Evolutionary conservation across 1,140 invertebrate species (phyloP), one percentile per base, ranked within the genome.

Genomic region (Pectinophora gossypiella): DNA sequence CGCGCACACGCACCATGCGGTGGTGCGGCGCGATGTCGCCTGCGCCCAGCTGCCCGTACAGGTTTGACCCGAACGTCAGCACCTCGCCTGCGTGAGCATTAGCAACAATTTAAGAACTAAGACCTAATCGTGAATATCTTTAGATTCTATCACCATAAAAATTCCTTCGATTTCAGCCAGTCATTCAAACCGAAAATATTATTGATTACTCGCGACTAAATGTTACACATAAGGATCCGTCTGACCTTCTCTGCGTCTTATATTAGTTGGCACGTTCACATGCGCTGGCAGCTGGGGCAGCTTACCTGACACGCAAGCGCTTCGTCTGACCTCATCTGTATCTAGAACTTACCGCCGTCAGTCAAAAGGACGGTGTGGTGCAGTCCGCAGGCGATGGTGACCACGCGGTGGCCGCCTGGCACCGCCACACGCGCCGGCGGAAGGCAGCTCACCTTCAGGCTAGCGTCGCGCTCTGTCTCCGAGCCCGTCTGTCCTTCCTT

Each of bases 41-140:
- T 20, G 94, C 92, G 18, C 98, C 98, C 15, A 99, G 88, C 77
- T 99, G 98, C 0, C 98, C 98, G 76, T 96, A 95, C 62, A 96
- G 93, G 86, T 99, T 99, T 61, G 95, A 98, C 0, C 97, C 95
- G 83, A 97, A 99, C 3, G 97, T 94, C 56, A 94, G 95, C 0
- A 99, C 96, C 51, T 90, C 89, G 9, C 79, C 82, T 83, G 51
- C 1, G 18, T 46, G n/a, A n/a, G n/a, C n/a, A n/a, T n/a, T n/a
- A n/a, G n/a, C n/a, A n/a, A n/a, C n/a, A n/a, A n/a, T n/a, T n/a
- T n/a, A n/a, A n/a, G n/a, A n/a, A n/a, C n/a, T n/a, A n/a, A n/a
- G n/a, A n/a, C n/a, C n/a, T n/a, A n/a, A n/a, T n/a, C n/a, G n/a
- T n/a, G n/a, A n/a, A n/a, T n/a, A n/a, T n/a, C n/a, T n/a, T n/a